Evolutionary conservation across 2,888 invertebrate species (phyloP), one percentile per base, ranked within the genome.

Genomic region (Coronaproctus castanopsis): DNA sequence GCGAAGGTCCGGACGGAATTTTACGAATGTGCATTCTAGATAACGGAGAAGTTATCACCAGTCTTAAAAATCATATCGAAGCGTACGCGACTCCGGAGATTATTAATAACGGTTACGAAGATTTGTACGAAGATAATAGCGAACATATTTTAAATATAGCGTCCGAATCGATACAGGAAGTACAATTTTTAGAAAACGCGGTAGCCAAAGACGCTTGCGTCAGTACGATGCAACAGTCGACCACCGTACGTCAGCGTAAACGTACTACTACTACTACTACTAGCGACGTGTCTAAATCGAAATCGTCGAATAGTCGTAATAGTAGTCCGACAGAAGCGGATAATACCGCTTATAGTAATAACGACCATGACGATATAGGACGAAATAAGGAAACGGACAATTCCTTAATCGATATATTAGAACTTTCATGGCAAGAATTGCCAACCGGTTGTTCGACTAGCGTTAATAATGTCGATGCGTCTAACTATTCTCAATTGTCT

Each of bases 11-110:
- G 14, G 61, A 63, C 56, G 63, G 63, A 18, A 61, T 58, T n/a
- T 60, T 63, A 49, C 61, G 63, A 23, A 52, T 63, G 58, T 61
- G 63, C 52, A 61, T 63, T n/a, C 57, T 63, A 24, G 63, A 63
- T 54, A 63, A 63, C 49, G 63, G 63, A 24, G 63, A 63, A 54
- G 60, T 62, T 21, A 63, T 63, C 51, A 52, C 61, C 54, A 61
- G 63, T 24, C 23, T 63, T 21, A 55, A 59, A 52, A 59, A 55
- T 52, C 59, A 59, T 10, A 59, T 59, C 21, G 59, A 51, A 10
- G 19, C 59, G 21, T 52, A 60, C 19, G 59, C 61, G 52, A 57
- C 58, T 50, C 60, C 63, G 23, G 60, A 62, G 36, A 63, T 63
- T 52, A 54, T 58, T 20, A 61, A 58, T 21, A 61, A 53, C 50